A percentile compares a stretch with the other conserved stretches of the same genome.
Evolutionary conservation across 2,113 vertebrate genomes (phyloP).

Genomic region (zebrafish (Danio rerio)): GRCz12tu NC_133182.1:52980501-52981000

Average conservation of each 20-base stretch:
- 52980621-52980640: background rate
- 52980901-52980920: background rate
- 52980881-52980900: background rate
- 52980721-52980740: too few species aligned
- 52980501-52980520: background rate
- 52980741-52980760: background rate
- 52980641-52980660: background rate
- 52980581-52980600: background rate
- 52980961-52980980: background rate
- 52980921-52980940: background rate
- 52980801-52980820: background rate
- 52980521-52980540: background rate
- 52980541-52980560: background rate
- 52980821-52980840: background rate
- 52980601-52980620: background rate
- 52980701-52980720: background rate
- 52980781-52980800: background rate
- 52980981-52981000: too few species aligned
- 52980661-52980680: background rate
- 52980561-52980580: background rate
- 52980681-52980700: background rate
- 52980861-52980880: background rate
- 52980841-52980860: background rate
- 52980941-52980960: background rate
- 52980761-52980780: background rate